phyloP scores from a whole-genome alignment of 2,888 invertebrate genomes.

The Mechanitis mazaeus region DNA sequence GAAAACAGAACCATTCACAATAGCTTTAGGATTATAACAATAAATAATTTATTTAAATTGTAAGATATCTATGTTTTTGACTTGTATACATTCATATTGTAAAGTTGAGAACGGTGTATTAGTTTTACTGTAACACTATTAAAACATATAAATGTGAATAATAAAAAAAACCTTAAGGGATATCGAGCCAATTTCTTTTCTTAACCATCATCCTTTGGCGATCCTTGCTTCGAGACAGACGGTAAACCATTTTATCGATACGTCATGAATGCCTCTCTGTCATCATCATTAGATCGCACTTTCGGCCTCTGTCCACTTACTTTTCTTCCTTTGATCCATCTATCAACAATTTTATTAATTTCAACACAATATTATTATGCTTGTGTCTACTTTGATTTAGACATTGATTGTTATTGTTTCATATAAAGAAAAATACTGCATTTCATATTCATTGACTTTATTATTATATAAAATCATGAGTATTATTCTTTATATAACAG shows the following conservation, averaged over 20 bases:
- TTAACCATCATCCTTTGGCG: slow-evolving; percentile 65
- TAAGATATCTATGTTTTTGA: slow-evolving; percentile 75
- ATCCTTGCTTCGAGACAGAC: slow-evolving; percentile 70
- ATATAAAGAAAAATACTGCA: slow-evolving; percentile 57
- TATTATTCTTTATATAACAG: slow-evolving; percentile 56
- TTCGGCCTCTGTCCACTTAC: slow-evolving; percentile 64
- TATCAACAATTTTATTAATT: slow-evolving; percentile 30
- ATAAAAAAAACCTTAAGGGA: slow-evolving; percentile 59
- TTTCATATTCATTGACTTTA: neutral
- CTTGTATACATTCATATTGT: slow-evolving; percentile 74
- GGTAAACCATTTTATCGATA: slow-evolving; percentile 75
- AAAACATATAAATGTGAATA: slow-evolving; percentile 74
- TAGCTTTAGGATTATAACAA: slow-evolving; percentile 73
- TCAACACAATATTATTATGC: slow-evolving; percentile 52
- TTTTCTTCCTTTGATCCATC: slow-evolving; percentile 50
- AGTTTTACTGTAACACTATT: slow-evolving; percentile 69
- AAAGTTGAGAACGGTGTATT: slow-evolving; percentile 68
- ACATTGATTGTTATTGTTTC: slow-evolving; percentile 47
- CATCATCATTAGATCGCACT: slow-evolving; percentile 74
- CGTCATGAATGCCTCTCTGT: slow-evolving; percentile 75
- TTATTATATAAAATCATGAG: slow-evolving; percentile 33
- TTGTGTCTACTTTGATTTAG: slow-evolving; percentile 57
- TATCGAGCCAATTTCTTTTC: slow-evolving; percentile 63
- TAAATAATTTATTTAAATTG: slow-evolving; percentile 69
- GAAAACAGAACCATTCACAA: slow-evolving; percentile 68